phyloP scores from a whole-genome alignment of 1,140 invertebrate species.

The Forficula auricularia region DNA sequence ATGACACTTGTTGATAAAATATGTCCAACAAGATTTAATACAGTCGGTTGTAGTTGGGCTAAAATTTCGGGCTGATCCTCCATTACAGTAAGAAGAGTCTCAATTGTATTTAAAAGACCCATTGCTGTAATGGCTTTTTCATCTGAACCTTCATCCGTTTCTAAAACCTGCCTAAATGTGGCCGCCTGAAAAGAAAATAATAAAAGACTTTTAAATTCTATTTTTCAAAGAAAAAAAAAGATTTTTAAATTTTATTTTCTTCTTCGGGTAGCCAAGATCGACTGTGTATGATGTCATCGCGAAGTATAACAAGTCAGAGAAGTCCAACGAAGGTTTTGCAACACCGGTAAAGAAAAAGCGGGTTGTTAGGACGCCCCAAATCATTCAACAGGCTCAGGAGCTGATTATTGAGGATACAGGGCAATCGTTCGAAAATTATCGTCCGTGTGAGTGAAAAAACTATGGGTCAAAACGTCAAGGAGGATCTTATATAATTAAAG shows the following conservation, averaged over 20 bases:
- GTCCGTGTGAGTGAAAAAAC: too few species aligned
- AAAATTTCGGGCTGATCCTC: conserved; percentile 80
- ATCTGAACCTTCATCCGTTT: conserved; percentile 73
- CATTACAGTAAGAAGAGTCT: conserved; percentile 86
- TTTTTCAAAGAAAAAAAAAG: conserved; percentile 5
- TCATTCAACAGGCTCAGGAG: too few species aligned
- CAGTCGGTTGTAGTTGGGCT: conserved; percentile 76
- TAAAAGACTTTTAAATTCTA: conserved; percentile 2
- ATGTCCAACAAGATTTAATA: conserved; percentile 78
- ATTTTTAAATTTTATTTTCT: conserved; percentile 6
- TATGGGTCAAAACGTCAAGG: too few species aligned
- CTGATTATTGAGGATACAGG: too few species aligned
- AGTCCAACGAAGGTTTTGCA: too few species aligned
- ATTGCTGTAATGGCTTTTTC: conserved; percentile 96
- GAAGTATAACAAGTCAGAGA: too few species aligned
- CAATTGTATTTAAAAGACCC: conserved; percentile 90
- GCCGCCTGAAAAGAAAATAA: conserved; percentile 37
- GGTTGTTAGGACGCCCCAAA: too few species aligned
- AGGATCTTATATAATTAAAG: too few species aligned
- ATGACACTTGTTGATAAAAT: conserved; percentile 72
- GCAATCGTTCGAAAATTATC: too few species aligned
- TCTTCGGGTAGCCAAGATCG: too few species aligned
- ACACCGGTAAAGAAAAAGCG: too few species aligned
- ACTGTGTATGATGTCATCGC: too few species aligned
- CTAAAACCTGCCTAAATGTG: conserved; percentile 76